Evolutionary conservation across 2,113 vertebrate genomes (phyloP).

Genomic region (Coregonus clupeaformis): DNA sequence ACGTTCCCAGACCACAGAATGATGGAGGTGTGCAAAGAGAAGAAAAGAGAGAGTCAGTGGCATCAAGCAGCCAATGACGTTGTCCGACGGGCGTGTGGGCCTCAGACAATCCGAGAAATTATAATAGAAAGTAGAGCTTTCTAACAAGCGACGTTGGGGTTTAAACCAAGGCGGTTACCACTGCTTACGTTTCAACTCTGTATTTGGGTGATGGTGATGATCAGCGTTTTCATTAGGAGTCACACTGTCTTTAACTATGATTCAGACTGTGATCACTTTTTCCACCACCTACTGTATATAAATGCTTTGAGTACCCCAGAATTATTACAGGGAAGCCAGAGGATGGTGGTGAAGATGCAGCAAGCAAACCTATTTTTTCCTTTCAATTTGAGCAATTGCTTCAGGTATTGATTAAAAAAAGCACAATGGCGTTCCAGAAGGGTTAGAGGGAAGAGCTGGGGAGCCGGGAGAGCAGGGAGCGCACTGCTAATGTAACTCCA

Average conservation of each 20-base stretch:
- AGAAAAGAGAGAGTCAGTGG: background rate
- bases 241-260: conserved; percentile 72
- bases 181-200: background rate
- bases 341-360: conserved; percentile 54
- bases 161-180: conserved; percentile 5
- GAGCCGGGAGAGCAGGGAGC: conserved; percentile 61
- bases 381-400: conserved; percentile 81
- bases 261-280: conserved; percentile 58
- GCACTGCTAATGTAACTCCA: conserved; percentile 82
- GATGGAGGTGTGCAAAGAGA: conserved; percentile 21
- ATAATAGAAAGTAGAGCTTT: conserved; percentile 27
- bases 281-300: conserved; percentile 53
- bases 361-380: conserved; percentile 68
- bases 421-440: conserved; percentile 89
- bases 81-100: background rate
- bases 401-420: conserved; percentile 82
- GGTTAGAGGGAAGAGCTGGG: conserved; percentile 75
- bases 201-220: conserved; percentile 12
- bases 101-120: conserved; percentile 3
- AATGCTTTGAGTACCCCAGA: conserved; percentile 62
- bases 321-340: conserved; percentile 60
- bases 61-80: background rate
- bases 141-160: background rate
- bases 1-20: conserved; percentile 19
- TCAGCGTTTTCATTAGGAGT: conserved; percentile 42